Evolutionary conservation across 2,888 invertebrate species (phyloP).

Genomic region (Drosophila fulvimacula): DNA sequence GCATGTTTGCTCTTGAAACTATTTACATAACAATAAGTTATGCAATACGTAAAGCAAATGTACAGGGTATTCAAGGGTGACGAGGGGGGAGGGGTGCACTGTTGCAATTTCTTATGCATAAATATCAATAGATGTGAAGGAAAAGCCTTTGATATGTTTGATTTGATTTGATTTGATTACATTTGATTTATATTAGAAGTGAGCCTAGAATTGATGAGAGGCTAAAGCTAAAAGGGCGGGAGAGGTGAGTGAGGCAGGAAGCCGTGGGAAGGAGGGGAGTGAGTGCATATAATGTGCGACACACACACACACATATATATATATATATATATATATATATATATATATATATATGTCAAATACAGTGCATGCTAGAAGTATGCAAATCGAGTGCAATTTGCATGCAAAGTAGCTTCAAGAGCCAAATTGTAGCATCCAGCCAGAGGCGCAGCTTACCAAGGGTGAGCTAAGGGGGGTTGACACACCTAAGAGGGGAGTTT

Average conservation of each 20-base stretch:
- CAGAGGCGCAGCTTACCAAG: neutral
- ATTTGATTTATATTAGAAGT: slow-evolving; percentile 19
- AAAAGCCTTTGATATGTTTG: slow-evolving; percentile 30
- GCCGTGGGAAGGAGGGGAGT: neutral
- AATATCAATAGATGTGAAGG: slow-evolving; percentile 36
- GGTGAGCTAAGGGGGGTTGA: neutral
- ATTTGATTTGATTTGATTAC: slow-evolving; percentile 29
- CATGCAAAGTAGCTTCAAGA: slow-evolving; percentile 75
- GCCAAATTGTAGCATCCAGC: slow-evolving; percentile 42
- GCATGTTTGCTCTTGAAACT: slow-evolving; percentile 6
- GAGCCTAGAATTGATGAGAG: slow-evolving; percentile 1
- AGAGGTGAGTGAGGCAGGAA: no score
- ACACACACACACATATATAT: slow-evolving; percentile 11
- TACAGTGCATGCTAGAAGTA: slow-evolving; percentile 69
- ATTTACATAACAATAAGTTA: slow-evolving; percentile 27
- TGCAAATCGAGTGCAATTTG: slow-evolving; percentile 75
- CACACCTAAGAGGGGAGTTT: neutral
- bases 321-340: slow-evolving; percentile 6
- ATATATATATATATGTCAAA: slow-evolving; percentile 10
- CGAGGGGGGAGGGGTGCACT: neutral
- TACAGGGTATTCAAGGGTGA: neutral
- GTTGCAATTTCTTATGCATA: slow-evolving; percentile 45
- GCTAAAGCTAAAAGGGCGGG: neutral
- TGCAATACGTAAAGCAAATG: slow-evolving; percentile 9
- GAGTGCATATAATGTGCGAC: slow-evolving; percentile 64